Conservation (phyloP, 2,113 vertebrate species). For the Uria lomvia region DNA sequence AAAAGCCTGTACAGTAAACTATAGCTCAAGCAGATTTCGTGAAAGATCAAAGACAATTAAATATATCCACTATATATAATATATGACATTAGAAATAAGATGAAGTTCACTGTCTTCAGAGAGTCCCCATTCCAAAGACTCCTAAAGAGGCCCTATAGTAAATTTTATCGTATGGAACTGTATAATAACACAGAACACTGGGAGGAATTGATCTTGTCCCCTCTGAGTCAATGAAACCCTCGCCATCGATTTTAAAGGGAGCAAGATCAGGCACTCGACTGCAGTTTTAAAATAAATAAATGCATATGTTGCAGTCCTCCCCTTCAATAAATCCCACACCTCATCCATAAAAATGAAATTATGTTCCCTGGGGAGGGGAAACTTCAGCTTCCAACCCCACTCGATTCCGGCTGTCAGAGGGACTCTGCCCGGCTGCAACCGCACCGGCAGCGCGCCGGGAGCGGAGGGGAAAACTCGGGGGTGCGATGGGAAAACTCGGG, state of each 20-base stretch:
- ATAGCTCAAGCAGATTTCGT: not conserved
- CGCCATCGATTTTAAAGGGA: not conserved
- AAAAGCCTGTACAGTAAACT: not conserved
- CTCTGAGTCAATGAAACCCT: not conserved
- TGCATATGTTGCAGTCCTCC: not conserved
- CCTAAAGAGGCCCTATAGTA: not conserved
- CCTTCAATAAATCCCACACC: not conserved
- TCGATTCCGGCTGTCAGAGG: not conserved
- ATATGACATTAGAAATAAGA: not conserved
- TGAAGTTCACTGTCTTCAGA: not conserved
- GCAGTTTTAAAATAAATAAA: not conserved
- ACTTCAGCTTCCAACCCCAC: not conserved
- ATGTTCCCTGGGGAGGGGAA: not conserved
- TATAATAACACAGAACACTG: not conserved
- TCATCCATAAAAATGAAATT: not conserved
- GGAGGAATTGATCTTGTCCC: not conserved
- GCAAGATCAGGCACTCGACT: not conserved
- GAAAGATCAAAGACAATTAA: not conserved
- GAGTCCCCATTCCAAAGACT: not conserved
- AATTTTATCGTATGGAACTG: not conserved
- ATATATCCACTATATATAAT: not conserved
- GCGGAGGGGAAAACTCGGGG: no score
- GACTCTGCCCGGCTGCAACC: not conserved
- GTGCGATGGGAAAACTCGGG: rapidly evolving
- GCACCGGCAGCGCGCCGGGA: not conserved